Percentiles rank a stretch among this genome's conserved stretches.
Evolutionary conservation across 1,140 invertebrate species (phyloP).

Genomic region (Agraylea sexmaculata): DNA sequence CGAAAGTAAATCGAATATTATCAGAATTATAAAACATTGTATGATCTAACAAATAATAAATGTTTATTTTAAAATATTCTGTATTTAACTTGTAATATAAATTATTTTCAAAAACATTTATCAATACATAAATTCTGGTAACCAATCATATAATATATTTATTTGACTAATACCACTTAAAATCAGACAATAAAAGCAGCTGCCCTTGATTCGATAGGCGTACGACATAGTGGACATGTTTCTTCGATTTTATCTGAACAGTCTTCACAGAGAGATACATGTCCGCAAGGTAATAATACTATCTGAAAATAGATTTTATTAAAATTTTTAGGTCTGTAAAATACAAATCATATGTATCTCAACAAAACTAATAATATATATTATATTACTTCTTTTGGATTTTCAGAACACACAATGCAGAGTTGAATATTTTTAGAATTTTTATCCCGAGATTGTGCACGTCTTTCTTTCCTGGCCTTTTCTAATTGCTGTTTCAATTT

Average conservation of each 20-base stretch:
- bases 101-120: slow-evolving; percentile 9
- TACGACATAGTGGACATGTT: slow-evolving; percentile 61
- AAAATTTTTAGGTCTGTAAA: neutral
- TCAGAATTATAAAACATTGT: no score
- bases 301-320: slow-evolving; percentile 39
- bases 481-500: slow-evolving; percentile 48
- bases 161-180: slow-evolving; percentile 1
- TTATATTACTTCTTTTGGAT: slow-evolving; percentile 54
- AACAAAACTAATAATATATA: neutral
- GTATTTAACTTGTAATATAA: neutral
- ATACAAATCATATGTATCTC: slow-evolving; percentile 2
- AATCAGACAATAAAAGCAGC: slow-evolving; percentile 56
- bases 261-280: slow-evolving; percentile 73
- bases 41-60: neutral
- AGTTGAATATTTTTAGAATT: slow-evolving; percentile 53
- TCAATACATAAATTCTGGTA: slow-evolving; percentile 3
- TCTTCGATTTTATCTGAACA: slow-evolving; percentile 56
- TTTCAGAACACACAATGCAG: slow-evolving; percentile 64
- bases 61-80: slow-evolving; percentile 3
- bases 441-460: slow-evolving; percentile 47
- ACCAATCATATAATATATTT: neutral
- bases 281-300: slow-evolving; percentile 69
- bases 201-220: slow-evolving; percentile 48
- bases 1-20: slow-evolving; percentile 57
- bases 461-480: slow-evolving; percentile 46